Evolutionary conservation across 2,797 vertebrate species (phyloP).

Genomic region (Eulemur rubriventer): DNA sequence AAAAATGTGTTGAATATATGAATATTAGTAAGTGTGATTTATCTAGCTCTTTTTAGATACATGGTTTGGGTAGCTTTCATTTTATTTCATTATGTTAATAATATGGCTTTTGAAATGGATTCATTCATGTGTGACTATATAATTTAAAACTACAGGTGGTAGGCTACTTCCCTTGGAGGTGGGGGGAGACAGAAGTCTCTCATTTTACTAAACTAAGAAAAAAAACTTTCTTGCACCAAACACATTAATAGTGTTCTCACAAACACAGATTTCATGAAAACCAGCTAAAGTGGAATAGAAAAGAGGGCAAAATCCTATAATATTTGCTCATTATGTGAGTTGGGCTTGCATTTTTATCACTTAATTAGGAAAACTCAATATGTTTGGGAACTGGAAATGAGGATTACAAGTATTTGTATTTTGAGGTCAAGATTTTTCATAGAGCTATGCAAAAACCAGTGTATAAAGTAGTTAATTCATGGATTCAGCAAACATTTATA

Average conservation of each 20-base stretch:
- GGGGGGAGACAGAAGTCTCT: not conserved
- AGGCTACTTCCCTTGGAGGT: not conserved
- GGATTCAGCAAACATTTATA: not conserved
- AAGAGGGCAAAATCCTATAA: not conserved
- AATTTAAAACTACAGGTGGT: slow-evolving; percentile 2
- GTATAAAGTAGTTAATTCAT: not conserved
- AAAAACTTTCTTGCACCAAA: not conserved
- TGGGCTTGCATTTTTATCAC: slow-evolving; percentile 2
- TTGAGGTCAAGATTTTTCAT: slow-evolving; percentile 23
- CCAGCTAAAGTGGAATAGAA: not conserved
- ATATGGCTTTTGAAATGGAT: not conserved
- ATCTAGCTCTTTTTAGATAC: not conserved
- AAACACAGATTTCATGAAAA: slow-evolving; percentile 27
- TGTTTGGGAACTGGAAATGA: slow-evolving; percentile 2
- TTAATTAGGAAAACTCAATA: not conserved
- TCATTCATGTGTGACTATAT: not conserved
- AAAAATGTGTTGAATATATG: slow-evolving; percentile 5
- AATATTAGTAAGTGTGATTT: not conserved
- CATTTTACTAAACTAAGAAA: not conserved
- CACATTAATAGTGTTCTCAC: not conserved
- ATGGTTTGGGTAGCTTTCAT: not conserved
- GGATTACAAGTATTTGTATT: not conserved
- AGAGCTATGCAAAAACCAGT: not conserved
- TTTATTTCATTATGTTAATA: not conserved
- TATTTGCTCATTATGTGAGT: not conserved